Percentiles rank a stretch among this genome's conserved stretches.
Evolutionary conservation across 1,140 invertebrate genomes (phyloP).

Genomic region (Drosophila busckii): DNA sequence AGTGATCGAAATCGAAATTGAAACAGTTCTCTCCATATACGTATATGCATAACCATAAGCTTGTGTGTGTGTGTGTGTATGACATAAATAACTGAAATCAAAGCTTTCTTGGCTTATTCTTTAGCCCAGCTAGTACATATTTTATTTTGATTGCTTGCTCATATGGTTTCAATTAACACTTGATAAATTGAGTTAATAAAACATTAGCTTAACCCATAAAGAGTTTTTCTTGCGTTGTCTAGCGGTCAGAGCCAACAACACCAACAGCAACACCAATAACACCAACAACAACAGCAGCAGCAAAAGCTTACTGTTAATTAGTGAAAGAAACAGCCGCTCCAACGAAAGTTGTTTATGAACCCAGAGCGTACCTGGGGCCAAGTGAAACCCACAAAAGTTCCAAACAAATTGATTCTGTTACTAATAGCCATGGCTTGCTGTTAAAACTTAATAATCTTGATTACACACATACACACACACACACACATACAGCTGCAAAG

Average conservation of each 20-base stretch:
- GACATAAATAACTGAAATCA: conserved; percentile 32
- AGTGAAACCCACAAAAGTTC: too few relatives aligned
- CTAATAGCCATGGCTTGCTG: too few relatives aligned
- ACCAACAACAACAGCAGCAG: conserved; percentile 1
- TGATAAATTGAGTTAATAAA: conserved; percentile 24
- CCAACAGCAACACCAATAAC: neutral
- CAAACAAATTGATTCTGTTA: too few relatives aligned
- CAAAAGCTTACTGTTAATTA: conserved; percentile 35
- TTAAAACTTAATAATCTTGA: too few relatives aligned
- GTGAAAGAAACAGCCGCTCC: conserved; percentile 41
- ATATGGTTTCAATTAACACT: conserved; percentile 59
- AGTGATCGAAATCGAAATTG: conserved; percentile 33
- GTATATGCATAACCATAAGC: conserved; percentile 7
- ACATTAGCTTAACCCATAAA: conserved; percentile 1
- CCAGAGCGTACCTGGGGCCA: neutral
- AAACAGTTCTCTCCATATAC: conserved; percentile 18
- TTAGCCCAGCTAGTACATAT: too few relatives aligned
- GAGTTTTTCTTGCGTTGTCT: conserved; percentile 21
- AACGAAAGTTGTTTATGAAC: conserved; percentile 38
- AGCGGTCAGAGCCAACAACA: conserved; percentile 8
- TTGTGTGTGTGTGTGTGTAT: neutral
- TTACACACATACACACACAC: too few relatives aligned
- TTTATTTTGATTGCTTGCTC: conserved; percentile 63
- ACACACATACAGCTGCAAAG: too few relatives aligned
- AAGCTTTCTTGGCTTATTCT: too few relatives aligned